phyloP scores from a whole-genome alignment of 2,113 vertebrate genomes.

The Atrichornis clamosus region DNA sequence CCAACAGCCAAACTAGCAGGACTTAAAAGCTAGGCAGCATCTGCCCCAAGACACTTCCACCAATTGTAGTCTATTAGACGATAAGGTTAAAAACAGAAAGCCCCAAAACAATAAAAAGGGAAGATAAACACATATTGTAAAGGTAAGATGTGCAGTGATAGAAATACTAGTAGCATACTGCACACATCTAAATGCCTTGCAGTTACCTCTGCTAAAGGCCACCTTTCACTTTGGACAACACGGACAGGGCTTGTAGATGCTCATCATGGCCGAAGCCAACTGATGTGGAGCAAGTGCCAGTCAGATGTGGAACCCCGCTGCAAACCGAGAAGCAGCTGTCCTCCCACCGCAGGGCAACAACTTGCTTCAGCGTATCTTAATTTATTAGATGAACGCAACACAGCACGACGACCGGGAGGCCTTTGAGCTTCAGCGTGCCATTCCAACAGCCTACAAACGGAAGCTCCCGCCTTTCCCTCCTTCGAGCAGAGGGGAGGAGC shows the following conservation, averaged over 20 bases:
- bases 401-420: rapidly evolving
- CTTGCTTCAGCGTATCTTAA: too few species aligned
- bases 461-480: background rate
- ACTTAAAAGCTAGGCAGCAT: background rate
- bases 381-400: rapidly evolving
- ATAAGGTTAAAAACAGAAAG: background rate
- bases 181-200: background rate
- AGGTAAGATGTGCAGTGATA: background rate
- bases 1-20: background rate
- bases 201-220: background rate
- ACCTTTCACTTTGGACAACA: background rate
- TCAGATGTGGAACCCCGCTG: rapidly evolving
- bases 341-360: background rate
- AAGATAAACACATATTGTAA: rapidly evolving
- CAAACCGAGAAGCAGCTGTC: background rate
- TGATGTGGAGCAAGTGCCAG: background rate
- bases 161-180: rapidly evolving
- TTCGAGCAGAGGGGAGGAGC: background rate
- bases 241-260: background rate
- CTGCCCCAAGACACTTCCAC: background rate
- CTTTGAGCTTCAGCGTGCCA: background rate
- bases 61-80: background rate
- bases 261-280: background rate
- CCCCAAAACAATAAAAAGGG: background rate
- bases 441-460: background rate